Percentiles rank a stretch among this genome's conserved stretches.
phyloP scores from a whole-genome alignment of 1,140 invertebrate species.

The Lordiphosa stackelbergi region DNA sequence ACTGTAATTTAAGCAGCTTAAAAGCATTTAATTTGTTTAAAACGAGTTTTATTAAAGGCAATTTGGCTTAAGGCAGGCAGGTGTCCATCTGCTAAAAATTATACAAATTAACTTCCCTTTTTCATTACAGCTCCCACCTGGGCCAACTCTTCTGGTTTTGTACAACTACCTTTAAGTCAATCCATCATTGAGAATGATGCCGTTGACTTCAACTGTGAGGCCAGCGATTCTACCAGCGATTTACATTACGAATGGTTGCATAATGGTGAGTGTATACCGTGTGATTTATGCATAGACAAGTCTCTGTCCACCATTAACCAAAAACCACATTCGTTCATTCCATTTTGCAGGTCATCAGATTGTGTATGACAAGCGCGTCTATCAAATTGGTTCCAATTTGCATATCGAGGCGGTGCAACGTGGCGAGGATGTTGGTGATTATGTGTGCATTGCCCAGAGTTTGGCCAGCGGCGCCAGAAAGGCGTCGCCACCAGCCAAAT shows the following conservation, averaged over 20 bases:
- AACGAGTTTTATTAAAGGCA: constrained; percentile 53
- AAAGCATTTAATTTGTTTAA: constrained; percentile 61
- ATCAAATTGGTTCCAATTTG: constrained; percentile 65
- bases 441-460: constrained; percentile 73
- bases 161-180: constrained; percentile 60
- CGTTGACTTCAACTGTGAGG: constrained; percentile 58
- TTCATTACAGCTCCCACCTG: constrained; percentile 33
- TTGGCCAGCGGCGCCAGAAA: constrained; percentile 68
- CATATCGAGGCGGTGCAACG: constrained; percentile 67
- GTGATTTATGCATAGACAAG: constrained; percentile 1
- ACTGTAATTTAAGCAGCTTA: constrained; percentile 67
- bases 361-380: constrained; percentile 62
- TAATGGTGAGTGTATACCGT: constrained; percentile 54
- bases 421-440: constrained; percentile 64
- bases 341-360: constrained; percentile 53
- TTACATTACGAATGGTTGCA: constrained; percentile 71
- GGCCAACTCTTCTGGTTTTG: constrained; percentile 52
- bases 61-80: constrained; percentile 46
- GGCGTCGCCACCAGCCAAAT: constrained; percentile 68
- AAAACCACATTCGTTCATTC: constrained; percentile 6
- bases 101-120: constrained; percentile 8
- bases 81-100: constrained; percentile 11
- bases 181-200: constrained; percentile 65
- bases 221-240: constrained; percentile 49
- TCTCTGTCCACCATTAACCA: neutral